Evolutionary conservation across 2,888 invertebrate genomes (phyloP).

Genomic region (Spisula solida): DNA sequence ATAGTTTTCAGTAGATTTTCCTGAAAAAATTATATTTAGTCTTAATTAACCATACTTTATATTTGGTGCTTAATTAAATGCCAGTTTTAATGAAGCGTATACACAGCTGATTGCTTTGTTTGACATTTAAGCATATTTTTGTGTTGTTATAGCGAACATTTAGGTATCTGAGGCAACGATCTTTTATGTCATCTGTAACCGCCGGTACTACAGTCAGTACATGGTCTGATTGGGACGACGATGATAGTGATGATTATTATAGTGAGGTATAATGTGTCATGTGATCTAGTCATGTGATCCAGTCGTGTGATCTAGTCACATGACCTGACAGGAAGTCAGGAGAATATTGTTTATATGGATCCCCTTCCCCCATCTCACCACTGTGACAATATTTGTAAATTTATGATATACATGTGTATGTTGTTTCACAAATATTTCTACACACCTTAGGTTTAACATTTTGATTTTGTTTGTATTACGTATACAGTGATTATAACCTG

Average conservation of each 20-base stretch:
- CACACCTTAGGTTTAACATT: not conserved
- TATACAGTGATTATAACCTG: not conserved
- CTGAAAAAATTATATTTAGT: too few relatives aligned
- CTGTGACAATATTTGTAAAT: not conserved
- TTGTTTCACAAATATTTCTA: conserved; percentile 9
- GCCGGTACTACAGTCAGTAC: conserved; percentile 44
- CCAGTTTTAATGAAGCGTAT: too few relatives aligned
- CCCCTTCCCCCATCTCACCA: not conserved
- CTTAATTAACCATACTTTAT: too few relatives aligned
- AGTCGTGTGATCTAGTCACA: not conserved
- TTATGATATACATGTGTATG: not conserved
- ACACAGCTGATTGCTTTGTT: not conserved
- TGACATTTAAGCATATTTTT: not conserved
- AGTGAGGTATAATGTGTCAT: conserved; percentile 47
- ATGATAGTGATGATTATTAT: conserved; percentile 40
- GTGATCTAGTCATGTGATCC: not conserved
- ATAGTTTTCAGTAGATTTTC: too few relatives aligned
- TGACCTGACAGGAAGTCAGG: not conserved
- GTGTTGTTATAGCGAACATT: not conserved
- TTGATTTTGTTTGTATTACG: not conserved
- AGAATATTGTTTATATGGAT: not conserved
- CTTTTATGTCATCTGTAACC: conserved; percentile 32
- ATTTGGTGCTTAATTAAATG: too few relatives aligned
- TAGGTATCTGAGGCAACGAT: conserved; percentile 18
- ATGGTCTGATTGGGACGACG: conserved; percentile 54